phyloP scores from a whole-genome alignment of 2,113 vertebrate genomes.

The Caretta caretta region DNA sequence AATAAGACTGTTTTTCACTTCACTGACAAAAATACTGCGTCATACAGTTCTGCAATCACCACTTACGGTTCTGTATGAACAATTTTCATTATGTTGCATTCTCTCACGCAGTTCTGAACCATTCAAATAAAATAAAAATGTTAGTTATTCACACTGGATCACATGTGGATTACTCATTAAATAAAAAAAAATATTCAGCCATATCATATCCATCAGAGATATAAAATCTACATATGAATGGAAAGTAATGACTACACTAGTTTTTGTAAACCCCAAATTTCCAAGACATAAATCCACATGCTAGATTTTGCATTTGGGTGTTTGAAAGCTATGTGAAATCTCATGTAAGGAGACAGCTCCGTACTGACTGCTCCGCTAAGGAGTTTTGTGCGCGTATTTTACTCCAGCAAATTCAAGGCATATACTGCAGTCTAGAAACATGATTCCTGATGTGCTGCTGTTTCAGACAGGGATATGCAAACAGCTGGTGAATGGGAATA shows the following conservation, averaged over 20 bases:
- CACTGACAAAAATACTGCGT: background rate
- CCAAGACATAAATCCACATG: background rate
- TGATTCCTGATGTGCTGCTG: background rate
- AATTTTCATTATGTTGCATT: background rate
- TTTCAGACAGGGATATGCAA: background rate
- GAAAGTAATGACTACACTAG: background rate
- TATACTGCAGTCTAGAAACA: background rate
- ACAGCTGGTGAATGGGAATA: conserved; percentile 17
- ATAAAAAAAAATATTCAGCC: background rate
- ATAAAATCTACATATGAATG: background rate
- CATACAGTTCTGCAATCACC: background rate
- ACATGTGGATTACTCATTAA: background rate
- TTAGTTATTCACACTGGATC: background rate
- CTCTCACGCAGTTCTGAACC: background rate
- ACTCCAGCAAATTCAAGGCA: background rate
- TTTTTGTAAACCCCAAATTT: background rate
- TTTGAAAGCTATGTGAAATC: background rate
- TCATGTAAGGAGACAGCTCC: background rate
- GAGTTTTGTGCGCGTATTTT: background rate
- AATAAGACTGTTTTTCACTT: background rate
- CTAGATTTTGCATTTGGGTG: background rate
- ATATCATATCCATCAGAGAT: background rate
- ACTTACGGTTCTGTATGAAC: background rate
- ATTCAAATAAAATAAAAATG: background rate
- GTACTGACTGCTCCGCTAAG: background rate